phyloP scores from a whole-genome alignment of 1,140 invertebrate genomes.

The Drepana arcuata region DNA sequence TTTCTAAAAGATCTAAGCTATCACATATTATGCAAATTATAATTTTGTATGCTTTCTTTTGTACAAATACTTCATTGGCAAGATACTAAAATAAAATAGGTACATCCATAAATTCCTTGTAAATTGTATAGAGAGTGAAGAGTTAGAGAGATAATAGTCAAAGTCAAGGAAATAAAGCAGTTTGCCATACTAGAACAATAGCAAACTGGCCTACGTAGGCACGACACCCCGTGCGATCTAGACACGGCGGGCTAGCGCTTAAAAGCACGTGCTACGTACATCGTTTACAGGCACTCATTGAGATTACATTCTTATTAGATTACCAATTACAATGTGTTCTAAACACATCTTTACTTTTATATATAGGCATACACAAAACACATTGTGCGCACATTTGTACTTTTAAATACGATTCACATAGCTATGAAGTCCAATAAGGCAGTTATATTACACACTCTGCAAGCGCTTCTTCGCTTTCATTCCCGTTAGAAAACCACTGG shows the following conservation, averaged over 20 bases:
- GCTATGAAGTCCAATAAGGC: conserved; percentile 55
- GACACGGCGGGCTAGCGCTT: conserved; percentile 54
- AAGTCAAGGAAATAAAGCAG: conserved; percentile 42
- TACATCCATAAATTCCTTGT: conserved; percentile 46
- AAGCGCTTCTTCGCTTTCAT: conserved; percentile 22
- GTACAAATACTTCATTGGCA: conserved; percentile 65
- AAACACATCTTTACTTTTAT: background rate
- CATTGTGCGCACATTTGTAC: conserved; percentile 65
- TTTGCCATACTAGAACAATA: conserved; percentile 71
- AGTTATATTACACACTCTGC: conserved; percentile 58
- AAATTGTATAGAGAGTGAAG: conserved; percentile 62
- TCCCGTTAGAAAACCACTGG: conserved; percentile 14
- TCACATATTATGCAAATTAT: conserved; percentile 51
- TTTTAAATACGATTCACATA: conserved; percentile 61
- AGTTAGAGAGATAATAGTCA: conserved; percentile 54
- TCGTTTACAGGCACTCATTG: conserved; percentile 52
- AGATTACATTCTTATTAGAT: conserved; percentile 56
- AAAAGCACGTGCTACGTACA: no score
- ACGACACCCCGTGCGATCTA: conserved; percentile 40
- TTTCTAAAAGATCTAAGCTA: conserved; percentile 59
- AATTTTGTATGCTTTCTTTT: conserved; percentile 46
- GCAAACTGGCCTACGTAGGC: conserved; percentile 41
- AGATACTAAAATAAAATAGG: conserved; percentile 52
- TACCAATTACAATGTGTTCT: conserved; percentile 24
- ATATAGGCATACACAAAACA: conserved; percentile 46